Percentiles rank a stretch among this genome's conserved stretches.
Evolutionary conservation across 35 echinoderm and acorn worm species (phyloP).

Genomic region (Stichopus chloronotus): DNA sequence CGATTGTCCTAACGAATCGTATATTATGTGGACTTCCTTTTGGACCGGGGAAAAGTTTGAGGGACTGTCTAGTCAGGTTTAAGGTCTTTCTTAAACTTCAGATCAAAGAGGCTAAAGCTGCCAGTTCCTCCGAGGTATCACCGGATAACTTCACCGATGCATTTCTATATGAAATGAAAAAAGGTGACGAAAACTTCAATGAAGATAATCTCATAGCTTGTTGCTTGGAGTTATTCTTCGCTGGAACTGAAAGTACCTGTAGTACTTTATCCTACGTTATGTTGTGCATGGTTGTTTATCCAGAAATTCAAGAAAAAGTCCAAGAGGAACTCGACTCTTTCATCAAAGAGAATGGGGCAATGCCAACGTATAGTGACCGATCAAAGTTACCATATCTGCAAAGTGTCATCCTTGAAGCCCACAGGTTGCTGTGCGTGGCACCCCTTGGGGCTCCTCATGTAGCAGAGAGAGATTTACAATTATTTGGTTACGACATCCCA

Average conservation of each 20-base stretch:
- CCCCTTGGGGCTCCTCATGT: conserved; percentile 69
- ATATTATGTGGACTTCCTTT: conserved; percentile 36
- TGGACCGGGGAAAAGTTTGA: conserved; percentile 9
- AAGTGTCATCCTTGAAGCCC: conserved; percentile 67
- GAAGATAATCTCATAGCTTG: conserved; percentile 9
- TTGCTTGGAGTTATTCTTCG: conserved; percentile 50
- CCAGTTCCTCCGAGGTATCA: not conserved
- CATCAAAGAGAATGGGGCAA: not conserved
- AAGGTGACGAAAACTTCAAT: not conserved
- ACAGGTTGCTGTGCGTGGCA: conserved; percentile 45
- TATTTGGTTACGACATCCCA: conserved; percentile 74
- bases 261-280: not conserved
- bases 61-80: not conserved
- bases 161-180: conserved; percentile 16
- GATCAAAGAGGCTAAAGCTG: not conserved
- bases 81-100: not conserved
- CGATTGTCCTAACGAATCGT: not conserved
- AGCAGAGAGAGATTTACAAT: conserved; percentile 31
- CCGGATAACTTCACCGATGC: conserved; percentile 1
- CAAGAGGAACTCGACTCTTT: conserved; percentile 24
- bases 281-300: not conserved
- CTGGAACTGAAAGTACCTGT: conserved; percentile 24
- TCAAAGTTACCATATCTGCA: conserved; percentile 68
- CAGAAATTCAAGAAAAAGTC: not conserved
- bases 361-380: conserved; percentile 57